These are phyloP conservation scores for Aelia acuminata DNA, from an alignment of 2,888 invertebrate species.

Conservation along the genomic window DNA sequence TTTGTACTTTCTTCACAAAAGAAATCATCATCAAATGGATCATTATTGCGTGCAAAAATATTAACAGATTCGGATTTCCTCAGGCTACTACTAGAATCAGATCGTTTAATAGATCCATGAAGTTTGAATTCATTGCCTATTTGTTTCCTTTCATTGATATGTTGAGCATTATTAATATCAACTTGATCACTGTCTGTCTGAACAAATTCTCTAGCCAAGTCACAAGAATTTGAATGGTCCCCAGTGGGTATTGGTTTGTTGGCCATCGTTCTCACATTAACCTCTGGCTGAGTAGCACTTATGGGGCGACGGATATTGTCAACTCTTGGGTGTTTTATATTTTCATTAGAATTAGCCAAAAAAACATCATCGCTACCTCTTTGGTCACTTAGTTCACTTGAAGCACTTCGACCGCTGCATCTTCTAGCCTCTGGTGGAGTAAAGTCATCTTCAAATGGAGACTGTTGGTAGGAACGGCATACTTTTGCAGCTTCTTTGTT, in stretches of 20 bases:
- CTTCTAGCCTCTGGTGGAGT: conserved; percentile 70
- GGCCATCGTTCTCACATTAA: conserved; percentile 56
- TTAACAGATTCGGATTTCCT: conserved; percentile 91
- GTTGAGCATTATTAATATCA: conserved; percentile 58
- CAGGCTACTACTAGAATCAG: conserved; percentile 66
- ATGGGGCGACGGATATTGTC: conserved; percentile 62
- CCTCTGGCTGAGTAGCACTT: conserved; percentile 63
- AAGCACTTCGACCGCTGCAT: conserved; percentile 67
- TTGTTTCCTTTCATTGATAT: conserved; percentile 57
- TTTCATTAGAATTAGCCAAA: conserved; percentile 62
- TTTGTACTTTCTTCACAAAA: conserved; percentile 71
- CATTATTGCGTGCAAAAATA: conserved; percentile 87
- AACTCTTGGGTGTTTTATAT: conserved; percentile 26
- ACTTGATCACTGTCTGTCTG: conserved; percentile 55
- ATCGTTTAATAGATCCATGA: conserved; percentile 62
- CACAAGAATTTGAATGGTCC: conserved; percentile 26
- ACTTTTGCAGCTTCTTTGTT: conserved; percentile 60
- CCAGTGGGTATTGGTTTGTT: conserved; percentile 44
- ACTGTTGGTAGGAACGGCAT: conserved; percentile 69
- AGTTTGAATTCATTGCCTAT: conserved; percentile 37
- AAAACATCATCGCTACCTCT: conserved; percentile 66
- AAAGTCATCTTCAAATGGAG: conserved; percentile 81
- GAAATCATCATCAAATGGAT: conserved; percentile 92
- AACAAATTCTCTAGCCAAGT: conserved; percentile 44
- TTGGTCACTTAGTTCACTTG: conserved; percentile 67